These are phyloP conservation scores for Mellilla xanthometata DNA, from an alignment of 2,888 invertebrate species.

Conservation along the genomic window DNA sequence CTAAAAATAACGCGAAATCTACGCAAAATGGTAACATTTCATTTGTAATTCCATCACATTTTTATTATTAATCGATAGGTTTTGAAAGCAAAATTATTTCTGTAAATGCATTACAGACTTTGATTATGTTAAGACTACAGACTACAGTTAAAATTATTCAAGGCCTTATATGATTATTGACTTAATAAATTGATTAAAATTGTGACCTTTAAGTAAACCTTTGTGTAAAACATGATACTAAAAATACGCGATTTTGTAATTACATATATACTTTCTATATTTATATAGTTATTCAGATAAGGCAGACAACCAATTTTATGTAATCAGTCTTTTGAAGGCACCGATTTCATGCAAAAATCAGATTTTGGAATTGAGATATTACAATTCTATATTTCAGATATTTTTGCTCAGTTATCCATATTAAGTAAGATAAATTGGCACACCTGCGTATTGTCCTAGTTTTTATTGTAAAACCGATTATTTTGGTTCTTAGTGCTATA, in stretches of 20 bases:
- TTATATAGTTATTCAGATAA: too few species aligned
- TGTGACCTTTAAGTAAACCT: neutral
- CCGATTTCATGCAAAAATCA: neutral
- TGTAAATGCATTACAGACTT: conserved; percentile 22
- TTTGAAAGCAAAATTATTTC: conserved; percentile 19
- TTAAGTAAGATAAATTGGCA: too few species aligned
- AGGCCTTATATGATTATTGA: neutral
- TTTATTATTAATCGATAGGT: too few species aligned
- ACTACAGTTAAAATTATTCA: too few species aligned
- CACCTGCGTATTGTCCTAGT: too few species aligned
- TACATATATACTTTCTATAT: too few species aligned
- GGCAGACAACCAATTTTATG: too few species aligned
- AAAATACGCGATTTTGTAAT: too few species aligned
- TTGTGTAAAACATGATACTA: too few species aligned
- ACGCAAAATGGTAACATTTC: conserved; percentile 45
- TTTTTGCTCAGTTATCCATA: too few species aligned
- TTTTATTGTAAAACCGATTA: neutral
- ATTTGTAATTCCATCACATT: conserved; percentile 33
- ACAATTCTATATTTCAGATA: too few species aligned
- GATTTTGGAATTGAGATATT: neutral
- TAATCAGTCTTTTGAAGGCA: neutral
- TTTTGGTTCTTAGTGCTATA: neutral
- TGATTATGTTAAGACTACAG: neutral
- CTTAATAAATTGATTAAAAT: neutral
- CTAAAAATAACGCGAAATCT: conserved; percentile 24